phyloP scores from a whole-genome alignment of 2,888 invertebrate genomes.

The Theretra japonica region DNA sequence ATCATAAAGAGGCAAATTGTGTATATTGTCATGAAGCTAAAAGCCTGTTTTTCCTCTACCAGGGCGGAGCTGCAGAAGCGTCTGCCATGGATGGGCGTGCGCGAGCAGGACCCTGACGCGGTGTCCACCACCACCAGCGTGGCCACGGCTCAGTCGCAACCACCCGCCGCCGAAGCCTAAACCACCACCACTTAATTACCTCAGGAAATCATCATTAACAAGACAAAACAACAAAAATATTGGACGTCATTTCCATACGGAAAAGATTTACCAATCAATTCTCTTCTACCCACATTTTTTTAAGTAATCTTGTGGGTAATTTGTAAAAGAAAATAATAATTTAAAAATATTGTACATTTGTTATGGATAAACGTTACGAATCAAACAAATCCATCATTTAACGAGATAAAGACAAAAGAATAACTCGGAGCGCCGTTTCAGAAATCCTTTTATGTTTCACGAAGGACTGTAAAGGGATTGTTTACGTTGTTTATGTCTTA shows the following conservation, averaged over 20 bases:
- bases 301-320: too few relatives aligned
- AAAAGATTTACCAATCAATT: not conserved
- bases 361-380: not conserved
- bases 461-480: constrained; percentile 32
- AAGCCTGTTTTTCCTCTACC: constrained; percentile 27
- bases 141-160: constrained; percentile 60
- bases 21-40: too few relatives aligned
- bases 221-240: not conserved
- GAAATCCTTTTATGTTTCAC: constrained; percentile 30
- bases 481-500: constrained; percentile 23
- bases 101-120: constrained; percentile 85
- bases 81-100: constrained; percentile 90
- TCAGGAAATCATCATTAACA: not conserved
- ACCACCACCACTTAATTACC: not conserved
- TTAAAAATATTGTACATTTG: not conserved
- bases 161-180: constrained; percentile 60
- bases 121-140: constrained; percentile 83
- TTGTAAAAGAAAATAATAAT: too few relatives aligned
- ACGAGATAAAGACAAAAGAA: constrained; percentile 29
- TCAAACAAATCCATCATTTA: constrained; percentile 22
- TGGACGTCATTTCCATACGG: not conserved
- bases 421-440: constrained; percentile 27
- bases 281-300: too few relatives aligned
- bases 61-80: constrained; percentile 92
- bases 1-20: too few relatives aligned